These are phyloP conservation scores for Corythoichthys intestinalis DNA, from an alignment of 2,113 vertebrate genomes.

Conservation along the genomic window DNA sequence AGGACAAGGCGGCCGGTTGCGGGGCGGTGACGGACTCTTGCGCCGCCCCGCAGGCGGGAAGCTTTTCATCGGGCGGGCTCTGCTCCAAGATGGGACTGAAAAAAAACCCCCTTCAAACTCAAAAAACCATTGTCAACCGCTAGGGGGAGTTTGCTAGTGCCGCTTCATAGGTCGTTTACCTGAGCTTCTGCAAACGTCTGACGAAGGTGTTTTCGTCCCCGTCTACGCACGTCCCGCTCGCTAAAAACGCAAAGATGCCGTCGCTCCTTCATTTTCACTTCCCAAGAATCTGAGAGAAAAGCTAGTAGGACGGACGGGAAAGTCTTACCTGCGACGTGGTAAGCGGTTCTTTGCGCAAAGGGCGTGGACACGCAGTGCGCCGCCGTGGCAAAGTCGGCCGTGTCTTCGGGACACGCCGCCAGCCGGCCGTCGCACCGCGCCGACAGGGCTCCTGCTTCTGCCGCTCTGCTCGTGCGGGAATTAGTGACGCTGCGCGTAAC, in stretches of 20 bases:
- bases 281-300: too few species aligned
- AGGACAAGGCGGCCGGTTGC: conserved; percentile 24
- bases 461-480: too few species aligned
- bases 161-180: conserved; percentile 64
- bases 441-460: too few species aligned
- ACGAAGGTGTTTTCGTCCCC: conserved; percentile 52
- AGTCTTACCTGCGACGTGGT: conserved; percentile 69
- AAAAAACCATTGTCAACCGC: not conserved
- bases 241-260: not conserved
- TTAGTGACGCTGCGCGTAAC: too few species aligned
- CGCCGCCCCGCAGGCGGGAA: conserved; percentile 12
- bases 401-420: conserved; percentile 80
- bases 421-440: conserved; percentile 80
- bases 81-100: conserved; percentile 75
- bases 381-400: conserved; percentile 77
- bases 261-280: not conserved
- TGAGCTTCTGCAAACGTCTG: conserved; percentile 69
- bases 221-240: conserved; percentile 60
- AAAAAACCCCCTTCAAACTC: not conserved
- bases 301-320: not conserved
- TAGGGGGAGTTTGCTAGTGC: too few species aligned
- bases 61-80: conserved; percentile 42
- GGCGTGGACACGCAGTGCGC: conserved; percentile 84
- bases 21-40: conserved; percentile 26
- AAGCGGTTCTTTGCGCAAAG: conserved; percentile 56